phyloP scores from a whole-genome alignment of 1,140 invertebrate species.

The Calycopis cecrops region DNA sequence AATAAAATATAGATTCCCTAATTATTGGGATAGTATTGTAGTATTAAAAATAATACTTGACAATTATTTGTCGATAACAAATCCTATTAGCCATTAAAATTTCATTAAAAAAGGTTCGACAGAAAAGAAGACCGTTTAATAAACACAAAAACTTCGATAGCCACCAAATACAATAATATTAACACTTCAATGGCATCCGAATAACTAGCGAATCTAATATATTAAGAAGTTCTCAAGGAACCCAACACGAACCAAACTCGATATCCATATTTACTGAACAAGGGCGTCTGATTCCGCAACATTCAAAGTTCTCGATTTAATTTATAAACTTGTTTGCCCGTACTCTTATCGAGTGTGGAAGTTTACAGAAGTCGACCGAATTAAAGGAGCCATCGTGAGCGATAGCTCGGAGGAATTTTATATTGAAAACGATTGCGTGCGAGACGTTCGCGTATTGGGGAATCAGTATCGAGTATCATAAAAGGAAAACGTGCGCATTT shows the following conservation, averaged over 20 bases:
- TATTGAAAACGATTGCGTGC: constrained; percentile 14
- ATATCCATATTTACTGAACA: constrained; percentile 53
- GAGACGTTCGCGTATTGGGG: constrained; percentile 4
- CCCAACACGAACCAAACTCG: constrained; percentile 33
- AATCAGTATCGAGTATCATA: background rate
- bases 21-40: no score
- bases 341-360: constrained; percentile 45
- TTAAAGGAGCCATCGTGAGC: constrained; percentile 28
- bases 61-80: no score
- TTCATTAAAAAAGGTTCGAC: no score
- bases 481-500: background rate
- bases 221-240: constrained; percentile 20
- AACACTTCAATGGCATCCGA: background rate
- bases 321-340: constrained; percentile 58
- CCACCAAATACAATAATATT: constrained; percentile 1
- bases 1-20: no score
- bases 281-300: constrained; percentile 51
- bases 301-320: constrained; percentile 63
- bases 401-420: constrained; percentile 12
- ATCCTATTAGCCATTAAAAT: no score
- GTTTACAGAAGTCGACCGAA: constrained; percentile 41
- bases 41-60: no score
- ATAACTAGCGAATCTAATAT: background rate
- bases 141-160: background rate
- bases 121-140: no score